Percentiles rank a stretch among this genome's conserved stretches.
Evolutionary conservation across 2,113 vertebrate genomes (phyloP).

Genomic region (Scopus umbretta): DNA sequence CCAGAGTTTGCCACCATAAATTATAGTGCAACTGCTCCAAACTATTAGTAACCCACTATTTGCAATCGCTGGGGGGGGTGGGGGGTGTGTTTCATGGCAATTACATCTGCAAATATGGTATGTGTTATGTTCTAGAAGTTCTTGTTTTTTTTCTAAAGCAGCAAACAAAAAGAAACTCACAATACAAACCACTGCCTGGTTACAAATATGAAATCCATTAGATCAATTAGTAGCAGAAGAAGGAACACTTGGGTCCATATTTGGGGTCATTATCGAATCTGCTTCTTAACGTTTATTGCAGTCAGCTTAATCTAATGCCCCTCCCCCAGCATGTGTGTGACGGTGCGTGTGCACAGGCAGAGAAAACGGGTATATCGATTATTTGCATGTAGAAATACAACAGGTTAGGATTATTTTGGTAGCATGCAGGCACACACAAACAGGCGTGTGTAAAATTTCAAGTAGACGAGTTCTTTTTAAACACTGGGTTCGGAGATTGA

Average conservation of each 20-base stretch:
- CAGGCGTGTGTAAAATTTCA: background rate
- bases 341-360: background rate
- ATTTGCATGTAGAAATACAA: background rate
- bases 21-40: background rate
- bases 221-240: background rate
- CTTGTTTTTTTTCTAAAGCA: background rate
- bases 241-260: background rate
- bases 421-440: background rate
- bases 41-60: background rate
- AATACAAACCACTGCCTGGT: constrained; percentile 13
- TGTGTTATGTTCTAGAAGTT: background rate
- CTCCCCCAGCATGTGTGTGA: background rate
- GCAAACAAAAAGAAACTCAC: constrained; percentile 19
- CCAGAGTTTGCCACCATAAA: background rate
- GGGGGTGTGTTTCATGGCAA: background rate
- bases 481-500: background rate
- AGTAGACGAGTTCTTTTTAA: background rate
- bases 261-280: background rate
- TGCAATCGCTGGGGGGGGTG: background rate
- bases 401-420: background rate
- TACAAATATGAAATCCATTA: constrained; percentile 16
- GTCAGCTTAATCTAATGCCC: background rate
- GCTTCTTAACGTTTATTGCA: background rate
- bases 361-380: background rate
- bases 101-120: constrained; percentile 33